Percentiles rank a stretch among this genome's conserved stretches.
Evolutionary conservation across 2,888 invertebrate genomes (phyloP).

Genomic region (Bombyx huttoni): DNA sequence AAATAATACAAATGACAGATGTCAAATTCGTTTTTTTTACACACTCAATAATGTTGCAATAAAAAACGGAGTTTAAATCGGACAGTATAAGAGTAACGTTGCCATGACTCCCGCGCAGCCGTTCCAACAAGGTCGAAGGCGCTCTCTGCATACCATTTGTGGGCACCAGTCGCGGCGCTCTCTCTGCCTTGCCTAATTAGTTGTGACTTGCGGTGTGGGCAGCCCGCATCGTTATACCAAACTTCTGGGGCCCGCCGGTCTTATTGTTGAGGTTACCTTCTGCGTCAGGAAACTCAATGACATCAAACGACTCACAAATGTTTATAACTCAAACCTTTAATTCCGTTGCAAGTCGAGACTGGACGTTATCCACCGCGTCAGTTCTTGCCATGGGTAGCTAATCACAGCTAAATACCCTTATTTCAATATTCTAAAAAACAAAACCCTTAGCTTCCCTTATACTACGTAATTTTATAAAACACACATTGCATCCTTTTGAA

Average conservation of each 20-base stretch:
- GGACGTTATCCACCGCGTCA: too few relatives aligned
- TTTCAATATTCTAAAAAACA: too few relatives aligned
- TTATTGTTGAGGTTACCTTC: conserved; percentile 17
- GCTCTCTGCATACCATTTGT: conserved; percentile 50
- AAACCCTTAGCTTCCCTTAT: too few relatives aligned
- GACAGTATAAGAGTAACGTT: neutral
- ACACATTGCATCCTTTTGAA: too few relatives aligned
- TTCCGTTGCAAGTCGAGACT: too few relatives aligned
- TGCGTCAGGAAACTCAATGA: neutral
- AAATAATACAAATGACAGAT: too few relatives aligned
- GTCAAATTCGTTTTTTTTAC: too few relatives aligned
- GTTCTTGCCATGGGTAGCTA: too few relatives aligned
- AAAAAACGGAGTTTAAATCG: neutral
- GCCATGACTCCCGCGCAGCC: conserved; percentile 44
- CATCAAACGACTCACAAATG: too few relatives aligned
- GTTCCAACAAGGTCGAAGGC: conserved; percentile 48
- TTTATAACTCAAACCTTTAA: too few relatives aligned
- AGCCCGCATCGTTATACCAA: conserved; percentile 38
- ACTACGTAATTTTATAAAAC: too few relatives aligned
- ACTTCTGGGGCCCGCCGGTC: conserved; percentile 40
- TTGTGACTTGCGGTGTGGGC: conserved; percentile 52
- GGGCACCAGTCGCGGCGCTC: conserved; percentile 35
- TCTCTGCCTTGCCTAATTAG: conserved; percentile 56
- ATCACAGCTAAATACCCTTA: too few relatives aligned
- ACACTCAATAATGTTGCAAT: neutral